These are phyloP conservation scores for Caenorhabditis doughertyi DNA, from an alignment of 2,888 invertebrate species.

Conservation along the genomic window DNA sequence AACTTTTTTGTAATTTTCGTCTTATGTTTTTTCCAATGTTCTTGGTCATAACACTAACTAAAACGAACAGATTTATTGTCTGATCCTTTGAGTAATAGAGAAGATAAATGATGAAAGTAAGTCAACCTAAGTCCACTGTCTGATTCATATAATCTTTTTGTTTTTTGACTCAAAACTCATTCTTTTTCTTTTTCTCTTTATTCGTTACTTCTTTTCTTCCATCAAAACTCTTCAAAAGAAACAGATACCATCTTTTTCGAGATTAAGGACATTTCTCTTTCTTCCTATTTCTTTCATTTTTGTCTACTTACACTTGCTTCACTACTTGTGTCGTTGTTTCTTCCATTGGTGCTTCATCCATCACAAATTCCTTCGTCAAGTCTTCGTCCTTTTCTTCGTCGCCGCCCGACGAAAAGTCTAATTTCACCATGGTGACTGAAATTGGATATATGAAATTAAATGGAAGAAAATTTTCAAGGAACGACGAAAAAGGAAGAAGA, in stretches of 20 bases:
- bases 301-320: constrained; percentile 52
- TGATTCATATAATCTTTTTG: constrained; percentile 15
- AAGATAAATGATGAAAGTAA: not conserved
- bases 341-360: constrained; percentile 71
- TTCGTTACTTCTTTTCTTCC: not conserved
- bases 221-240: not conserved
- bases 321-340: constrained; percentile 60
- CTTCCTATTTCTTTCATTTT: not conserved
- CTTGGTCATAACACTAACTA: too few relatives aligned
- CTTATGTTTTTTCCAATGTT: too few relatives aligned
- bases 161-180: constrained; percentile 5
- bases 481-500: not conserved
- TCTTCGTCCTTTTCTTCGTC: constrained; percentile 62
- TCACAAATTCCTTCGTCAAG: constrained; percentile 71
- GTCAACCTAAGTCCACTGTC: constrained; percentile 1
- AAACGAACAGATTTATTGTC: not conserved
- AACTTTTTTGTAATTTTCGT: too few relatives aligned
- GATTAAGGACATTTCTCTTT: constrained; percentile 14
- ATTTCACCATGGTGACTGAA: constrained; percentile 57
- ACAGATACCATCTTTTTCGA: constrained; percentile 36
- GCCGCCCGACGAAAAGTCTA: constrained; percentile 65
- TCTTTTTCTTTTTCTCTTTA: not conserved
- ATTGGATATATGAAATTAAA: not conserved
- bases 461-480: not conserved
- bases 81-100: not conserved